Percentiles rank a stretch among this genome's conserved stretches.
phyloP scores from a whole-genome alignment of 2,113 vertebrate genomes.

The Propithecus coquereli region DNA sequence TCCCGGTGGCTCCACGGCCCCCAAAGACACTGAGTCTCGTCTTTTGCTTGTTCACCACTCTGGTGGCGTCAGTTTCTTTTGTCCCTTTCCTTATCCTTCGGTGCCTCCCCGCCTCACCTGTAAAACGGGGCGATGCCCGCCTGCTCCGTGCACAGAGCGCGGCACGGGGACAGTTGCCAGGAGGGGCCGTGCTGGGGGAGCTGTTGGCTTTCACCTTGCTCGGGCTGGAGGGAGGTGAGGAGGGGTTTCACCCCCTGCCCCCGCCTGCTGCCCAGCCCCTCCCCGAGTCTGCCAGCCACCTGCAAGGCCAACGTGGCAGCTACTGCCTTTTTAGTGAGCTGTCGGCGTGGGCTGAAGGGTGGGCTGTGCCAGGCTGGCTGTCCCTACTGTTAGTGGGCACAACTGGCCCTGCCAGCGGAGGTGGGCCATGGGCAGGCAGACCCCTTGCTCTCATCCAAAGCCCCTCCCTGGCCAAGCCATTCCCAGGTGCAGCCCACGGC shows the following conservation, averaged over 20 bases:
- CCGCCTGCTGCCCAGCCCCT: neutral
- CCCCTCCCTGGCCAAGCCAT: neutral
- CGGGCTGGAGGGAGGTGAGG: neutral
- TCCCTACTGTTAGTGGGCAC: neutral
- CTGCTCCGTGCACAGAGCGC: neutral
- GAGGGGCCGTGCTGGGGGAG: accelerated
- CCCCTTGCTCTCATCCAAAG: neutral
- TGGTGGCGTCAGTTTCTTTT: neutral
- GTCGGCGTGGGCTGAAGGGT: neutral
- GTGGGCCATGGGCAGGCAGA: neutral
- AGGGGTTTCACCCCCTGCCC: neutral
- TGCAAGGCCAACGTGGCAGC: neutral
- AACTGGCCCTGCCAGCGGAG: neutral
- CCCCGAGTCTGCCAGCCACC: neutral
- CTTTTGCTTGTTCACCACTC: neutral
- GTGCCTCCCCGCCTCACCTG: neutral
- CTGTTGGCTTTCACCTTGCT: neutral
- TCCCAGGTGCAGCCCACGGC: neutral
- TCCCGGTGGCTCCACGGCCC: neutral
- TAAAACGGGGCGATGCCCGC: neutral
- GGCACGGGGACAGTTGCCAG: accelerated
- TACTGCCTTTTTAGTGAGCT: neutral
- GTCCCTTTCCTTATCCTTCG: too few relatives aligned
- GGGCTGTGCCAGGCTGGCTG: neutral
- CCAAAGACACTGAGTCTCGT: neutral